Percentiles rank a stretch among this genome's conserved stretches.
phyloP scores from a whole-genome alignment of 2,113 vertebrate genomes.

The Prochilodus magdalenae region DNA sequence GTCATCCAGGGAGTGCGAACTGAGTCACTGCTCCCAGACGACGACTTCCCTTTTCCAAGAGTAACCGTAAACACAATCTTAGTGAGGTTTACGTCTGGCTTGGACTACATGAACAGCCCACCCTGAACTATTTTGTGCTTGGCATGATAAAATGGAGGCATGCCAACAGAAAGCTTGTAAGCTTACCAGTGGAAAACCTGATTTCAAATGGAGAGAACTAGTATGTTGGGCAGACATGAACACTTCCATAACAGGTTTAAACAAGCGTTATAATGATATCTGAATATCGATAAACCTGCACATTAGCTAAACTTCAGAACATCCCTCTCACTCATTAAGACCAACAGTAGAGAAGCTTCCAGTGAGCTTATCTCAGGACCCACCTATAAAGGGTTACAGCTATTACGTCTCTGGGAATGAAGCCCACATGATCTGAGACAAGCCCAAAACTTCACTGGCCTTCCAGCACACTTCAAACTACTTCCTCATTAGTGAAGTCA shows the following conservation, averaged over 20 bases:
- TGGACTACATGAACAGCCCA: background rate
- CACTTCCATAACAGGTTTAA: background rate
- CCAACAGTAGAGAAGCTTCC: too few species aligned
- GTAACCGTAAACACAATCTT: background rate
- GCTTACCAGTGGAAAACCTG: background rate
- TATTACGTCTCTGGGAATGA: background rate
- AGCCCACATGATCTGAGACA: background rate
- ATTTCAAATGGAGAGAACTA: background rate
- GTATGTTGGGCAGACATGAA: background rate
- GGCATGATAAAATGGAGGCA: background rate
- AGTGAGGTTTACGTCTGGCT: background rate
- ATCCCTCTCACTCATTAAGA: too few species aligned
- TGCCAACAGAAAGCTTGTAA: background rate
- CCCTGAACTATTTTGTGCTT: background rate
- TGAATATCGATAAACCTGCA: too few species aligned
- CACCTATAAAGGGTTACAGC: background rate
- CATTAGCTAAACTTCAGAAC: too few species aligned
- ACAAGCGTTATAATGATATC: too few species aligned
- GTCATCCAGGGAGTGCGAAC: constrained; percentile 31
- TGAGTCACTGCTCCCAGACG: constrained; percentile 4
- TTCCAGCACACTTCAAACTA: constrained; percentile 5
- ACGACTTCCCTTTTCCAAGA: constrained; percentile 41
- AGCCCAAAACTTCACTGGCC: background rate
- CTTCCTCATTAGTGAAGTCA: constrained; percentile 31
- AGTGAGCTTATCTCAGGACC: background rate